Evolutionary conservation across 2,113 vertebrate species (phyloP), one percentile per base, ranked within the genome.

Genomic region (Phyllopteryx taeniolatus): DNA sequence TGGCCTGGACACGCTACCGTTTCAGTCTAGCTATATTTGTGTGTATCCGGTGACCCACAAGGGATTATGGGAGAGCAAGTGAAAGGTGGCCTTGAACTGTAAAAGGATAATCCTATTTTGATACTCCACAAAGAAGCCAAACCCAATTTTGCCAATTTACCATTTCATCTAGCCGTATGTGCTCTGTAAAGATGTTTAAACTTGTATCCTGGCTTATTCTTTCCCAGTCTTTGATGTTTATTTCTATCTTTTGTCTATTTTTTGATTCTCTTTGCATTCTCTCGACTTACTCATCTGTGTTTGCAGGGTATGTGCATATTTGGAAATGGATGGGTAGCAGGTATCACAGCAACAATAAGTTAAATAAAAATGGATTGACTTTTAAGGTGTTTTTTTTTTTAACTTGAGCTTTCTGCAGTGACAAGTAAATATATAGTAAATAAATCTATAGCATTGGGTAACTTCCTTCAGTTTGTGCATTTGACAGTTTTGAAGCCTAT

Each of bases 71-170:
- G 73, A 77, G 81, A 77, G 60, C 68, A 63, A 85, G 77, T 90
- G 87, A 88, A 91, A 88, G 70, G 79, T 86, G 78, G 86, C 83
- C 89, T 87, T 89, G 86, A 91, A 90, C 87, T 90, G 83, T 86
- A 79, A 84, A 82, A 78, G 85, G 83, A 86, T 91, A 90, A 92
- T 92, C 89, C 88, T 85, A 85, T 91, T 92, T 86, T 80, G 81
- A 82, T 74, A 74, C 82, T 71, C 75, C 72, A 86, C 77, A 83
- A 87, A 83, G 85, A 83, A 77, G 64, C 59, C 31, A 81, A 86
- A 88, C 84, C 81, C 79, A 85, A 72, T 85, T 79, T 84, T 79
- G 13, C 81, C 82, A 86, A 73, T 85, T 80, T 84, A 78, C 35
- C 76, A 61, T 80, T 68, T 72, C 72, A 73, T 71, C 82, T 67